phyloP scores from a whole-genome alignment of 2,113 vertebrate genomes.

The Lonchura striata region DNA sequence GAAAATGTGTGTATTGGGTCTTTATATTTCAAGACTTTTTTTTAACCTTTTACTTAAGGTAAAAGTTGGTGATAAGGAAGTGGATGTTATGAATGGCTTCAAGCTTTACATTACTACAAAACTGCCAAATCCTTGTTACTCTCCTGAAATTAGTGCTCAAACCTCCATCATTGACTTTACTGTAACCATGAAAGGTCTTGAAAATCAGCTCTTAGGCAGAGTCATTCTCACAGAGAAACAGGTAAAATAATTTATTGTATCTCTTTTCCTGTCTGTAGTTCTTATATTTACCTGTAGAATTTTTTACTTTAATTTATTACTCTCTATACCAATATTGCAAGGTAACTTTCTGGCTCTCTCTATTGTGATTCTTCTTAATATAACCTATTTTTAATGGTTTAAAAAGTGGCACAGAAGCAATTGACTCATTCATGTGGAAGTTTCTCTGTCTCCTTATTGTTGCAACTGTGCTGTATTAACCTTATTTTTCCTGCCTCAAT shows the following conservation, averaged over 20 bases:
- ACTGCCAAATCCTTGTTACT: slow-evolving; percentile 90
- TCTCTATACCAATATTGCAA: not conserved
- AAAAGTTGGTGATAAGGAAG: slow-evolving; percentile 93
- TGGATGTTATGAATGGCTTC: slow-evolving; percentile 92
- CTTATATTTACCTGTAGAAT: not conserved
- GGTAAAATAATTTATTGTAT: slow-evolving; percentile 64
- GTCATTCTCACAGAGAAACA: slow-evolving; percentile 95
- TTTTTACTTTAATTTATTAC: not conserved
- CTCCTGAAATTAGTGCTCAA: slow-evolving; percentile 91
- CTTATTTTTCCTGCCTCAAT: not conserved
- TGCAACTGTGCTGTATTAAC: not conserved
- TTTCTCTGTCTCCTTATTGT: not conserved
- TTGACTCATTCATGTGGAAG: not conserved
- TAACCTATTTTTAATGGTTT: not conserved
- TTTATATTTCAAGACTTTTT: not conserved
- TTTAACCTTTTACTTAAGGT: slow-evolving; percentile 78
- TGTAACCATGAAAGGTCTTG: slow-evolving; percentile 92
- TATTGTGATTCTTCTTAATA: not conserved
- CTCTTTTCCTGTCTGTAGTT: not conserved
- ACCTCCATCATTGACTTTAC: slow-evolving; percentile 95
- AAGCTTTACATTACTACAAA: slow-evolving; percentile 93
- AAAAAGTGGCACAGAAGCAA: not conserved
- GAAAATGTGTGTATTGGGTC: not conserved
- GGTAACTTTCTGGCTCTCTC: not conserved
- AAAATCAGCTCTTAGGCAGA: slow-evolving; percentile 93